Base-by-base conservation (phyloP, 2,888 invertebrate genomes). In the Rhabditoides inermis region DNA sequence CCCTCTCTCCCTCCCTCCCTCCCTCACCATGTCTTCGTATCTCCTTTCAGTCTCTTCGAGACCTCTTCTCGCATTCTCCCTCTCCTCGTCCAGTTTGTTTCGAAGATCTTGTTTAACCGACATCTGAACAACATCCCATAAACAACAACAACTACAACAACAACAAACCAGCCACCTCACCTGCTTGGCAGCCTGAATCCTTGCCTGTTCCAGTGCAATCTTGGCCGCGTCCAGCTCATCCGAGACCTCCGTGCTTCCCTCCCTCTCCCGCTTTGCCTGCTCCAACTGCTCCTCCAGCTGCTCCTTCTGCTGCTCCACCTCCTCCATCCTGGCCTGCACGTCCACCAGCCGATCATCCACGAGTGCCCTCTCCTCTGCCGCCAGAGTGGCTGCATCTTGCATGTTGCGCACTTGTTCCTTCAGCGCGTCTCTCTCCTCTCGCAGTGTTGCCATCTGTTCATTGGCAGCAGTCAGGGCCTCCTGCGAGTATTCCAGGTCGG, bases 121-220 rank as follows among this genome's bases (percentile, higher is more conserved):
- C 7, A 51, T 35, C 45, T 56, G 49, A 6, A 49, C 46, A 18
- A 51, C 51, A 5, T 25, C 25, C 7, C n/a, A n/a, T n/a, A n/a
- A n/a, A n/a, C n/a, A n/a, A n/a, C n/a, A n/a, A n/a, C n/a, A n/a
- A n/a, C n/a, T n/a, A n/a, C n/a, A n/a, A n/a, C n/a, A n/a, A n/a
- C n/a, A n/a, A n/a, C n/a, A n/a, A n/a, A 32, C 28, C 4, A 45
- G 15, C 1, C 51, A 37, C 30, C 46, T 56, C 22, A 52, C 40
- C 41, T 52, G 39, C 12, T 45, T 45, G 0, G 27, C 20, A 41
- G 41, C 30, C 5, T 52, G 46, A 26, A 45, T 22, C 12, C 45
- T 49, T 30, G 49, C 18, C 10, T 26, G 6, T 0, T 27, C 35
- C 10, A 23, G 15, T 3, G 35, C 41, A 32, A 20, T 25, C 36